Evolutionary conservation across 2,113 vertebrate species (phyloP).

Genomic region (Neofelis nebulosa): DNA sequence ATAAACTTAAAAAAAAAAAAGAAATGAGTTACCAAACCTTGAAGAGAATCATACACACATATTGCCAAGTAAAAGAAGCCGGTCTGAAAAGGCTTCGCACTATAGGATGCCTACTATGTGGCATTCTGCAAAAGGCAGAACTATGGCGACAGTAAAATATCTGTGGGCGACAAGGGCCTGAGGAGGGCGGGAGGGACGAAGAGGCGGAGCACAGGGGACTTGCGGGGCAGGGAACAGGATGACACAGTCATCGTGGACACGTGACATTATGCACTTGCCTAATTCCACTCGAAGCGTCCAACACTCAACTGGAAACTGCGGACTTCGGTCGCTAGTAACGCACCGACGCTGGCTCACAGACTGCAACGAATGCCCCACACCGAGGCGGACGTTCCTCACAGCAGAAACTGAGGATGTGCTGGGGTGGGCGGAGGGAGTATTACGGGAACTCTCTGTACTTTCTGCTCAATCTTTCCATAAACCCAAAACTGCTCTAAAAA

Average conservation of each 20-base stretch:
- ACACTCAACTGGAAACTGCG: background rate
- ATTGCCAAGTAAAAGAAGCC: background rate
- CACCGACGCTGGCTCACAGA: background rate
- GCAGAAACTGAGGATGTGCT: background rate
- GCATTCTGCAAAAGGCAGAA: background rate
- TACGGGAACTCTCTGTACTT: background rate
- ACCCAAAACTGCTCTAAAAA: background rate
- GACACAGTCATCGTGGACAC: too few relatives aligned
- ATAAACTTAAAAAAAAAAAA: background rate
- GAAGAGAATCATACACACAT: background rate
- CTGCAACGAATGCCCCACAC: too few relatives aligned
- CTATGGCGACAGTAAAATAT: too few relatives aligned
- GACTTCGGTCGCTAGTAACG: background rate
- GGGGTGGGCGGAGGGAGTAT: background rate
- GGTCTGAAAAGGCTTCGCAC: background rate
- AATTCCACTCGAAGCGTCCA: background rate
- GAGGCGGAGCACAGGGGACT: background rate
- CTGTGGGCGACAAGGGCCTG: background rate
- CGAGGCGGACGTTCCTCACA: rapidly evolving
- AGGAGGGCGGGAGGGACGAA: background rate
- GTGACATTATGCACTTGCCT: background rate
- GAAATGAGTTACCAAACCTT: background rate
- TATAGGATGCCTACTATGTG: background rate
- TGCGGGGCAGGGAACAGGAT: background rate
- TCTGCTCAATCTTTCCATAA: background rate